These are phyloP conservation scores for Apoderus coryli DNA, from an alignment of 2,888 invertebrate species.

Conservation along the genomic window DNA sequence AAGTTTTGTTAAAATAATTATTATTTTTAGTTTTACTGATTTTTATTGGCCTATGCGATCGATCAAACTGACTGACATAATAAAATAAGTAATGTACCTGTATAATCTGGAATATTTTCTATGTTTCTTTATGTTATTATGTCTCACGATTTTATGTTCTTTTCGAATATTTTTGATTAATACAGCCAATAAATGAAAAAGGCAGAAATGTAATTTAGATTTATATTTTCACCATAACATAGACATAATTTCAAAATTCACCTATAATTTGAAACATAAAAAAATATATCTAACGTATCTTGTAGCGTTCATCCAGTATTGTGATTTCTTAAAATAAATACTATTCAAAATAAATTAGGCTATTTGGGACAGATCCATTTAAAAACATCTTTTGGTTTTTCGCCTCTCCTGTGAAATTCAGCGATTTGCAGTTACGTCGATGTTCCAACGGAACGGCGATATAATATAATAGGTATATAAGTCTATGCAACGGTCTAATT, in stretches of 20 bases:
- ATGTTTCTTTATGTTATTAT: constrained; percentile 3
- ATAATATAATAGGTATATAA: no score
- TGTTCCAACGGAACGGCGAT: constrained; percentile 9
- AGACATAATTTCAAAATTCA: constrained; percentile 3
- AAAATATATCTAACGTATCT: constrained; percentile 1
- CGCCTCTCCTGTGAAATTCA: constrained; percentile 7
- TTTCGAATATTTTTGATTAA: constrained; percentile 1
- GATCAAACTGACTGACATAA: constrained; percentile 1
- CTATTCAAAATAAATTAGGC: background rate
- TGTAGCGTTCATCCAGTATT: background rate
- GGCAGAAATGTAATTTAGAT: constrained; percentile 3
- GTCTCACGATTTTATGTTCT: no score
- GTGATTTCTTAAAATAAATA: background rate
- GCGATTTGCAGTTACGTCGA: constrained; percentile 8
- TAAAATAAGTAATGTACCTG: no score
- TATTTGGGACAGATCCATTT: constrained; percentile 1
- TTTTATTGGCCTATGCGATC: constrained; percentile 1
- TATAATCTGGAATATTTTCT: constrained; percentile 1
- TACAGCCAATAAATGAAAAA: constrained; percentile 1
- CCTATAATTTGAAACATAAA: constrained; percentile 1
- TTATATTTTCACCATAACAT: constrained; percentile 2
- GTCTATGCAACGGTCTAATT: no score
- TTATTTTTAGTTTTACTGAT: constrained; percentile 1
- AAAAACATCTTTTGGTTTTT: constrained; percentile 5
- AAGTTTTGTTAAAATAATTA: background rate